Base-by-base conservation (phyloP, 2,113 vertebrate species). In the Aphyosemion australe region DNA sequence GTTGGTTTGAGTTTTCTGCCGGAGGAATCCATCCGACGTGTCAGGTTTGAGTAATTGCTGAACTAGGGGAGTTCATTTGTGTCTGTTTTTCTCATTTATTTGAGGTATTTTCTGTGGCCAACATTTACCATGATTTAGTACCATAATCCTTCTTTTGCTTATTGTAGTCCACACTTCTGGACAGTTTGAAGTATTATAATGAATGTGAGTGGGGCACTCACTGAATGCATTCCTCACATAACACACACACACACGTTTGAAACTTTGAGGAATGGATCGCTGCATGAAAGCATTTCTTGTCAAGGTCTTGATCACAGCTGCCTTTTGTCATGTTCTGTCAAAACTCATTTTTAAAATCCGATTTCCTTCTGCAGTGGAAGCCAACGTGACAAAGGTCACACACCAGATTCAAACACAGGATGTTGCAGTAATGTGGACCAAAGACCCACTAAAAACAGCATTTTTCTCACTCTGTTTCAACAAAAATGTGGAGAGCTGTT, bases 341-440 rank as follows among this genome's bases (percentile, higher is more conserved):
- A 37, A 8, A 19, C 8, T 19, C 41, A 11, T 72, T 69, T 57
- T 79, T 18, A 13, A n/a, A 10, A 14, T 32, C 19, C 52, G 15
- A 34, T 54, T 66, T 72, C 21, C 37, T 54, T 42, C 19, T 18
- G 54, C 2, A 2, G 39, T 71, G 62, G 61, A 78, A 78, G 42
- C 15, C 37, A 2, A 9, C 41, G 39, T 26, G 53, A 46, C 71
- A 78, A 77, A 78, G 74, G 77, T 79, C 72, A 6, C 5, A 47
- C 46, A 37, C 48, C 65, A 66, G 60, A 69, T 65, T 37, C 73
- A 47, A 69, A 47, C 39, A n/a, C 75, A 70, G 76, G 78, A 82
- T 61, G 80, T 67, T 64, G 48, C 45, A 46, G 26, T 15, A 15
- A 0, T 42, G 18, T 42, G 19, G 26, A 56, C 13, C 72, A 20